These are phyloP conservation scores for Drymonia ruficornis DNA, from an alignment of 2,888 invertebrate species.

Conservation along the genomic window DNA sequence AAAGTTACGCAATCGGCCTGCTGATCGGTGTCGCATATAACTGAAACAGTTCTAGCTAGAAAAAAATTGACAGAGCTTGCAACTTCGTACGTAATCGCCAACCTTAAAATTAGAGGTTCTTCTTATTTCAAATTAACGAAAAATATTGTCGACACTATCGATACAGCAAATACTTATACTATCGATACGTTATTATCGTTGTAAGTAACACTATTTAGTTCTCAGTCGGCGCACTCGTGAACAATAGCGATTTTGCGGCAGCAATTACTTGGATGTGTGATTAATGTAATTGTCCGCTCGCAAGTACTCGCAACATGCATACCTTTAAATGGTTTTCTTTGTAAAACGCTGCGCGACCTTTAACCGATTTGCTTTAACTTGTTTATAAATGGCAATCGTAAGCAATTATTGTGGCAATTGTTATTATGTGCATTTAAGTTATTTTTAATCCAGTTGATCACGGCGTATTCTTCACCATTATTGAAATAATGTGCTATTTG, in stretches of 20 bases:
- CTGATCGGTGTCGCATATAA: too few relatives aligned
- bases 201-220: neutral
- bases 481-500: neutral
- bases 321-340: constrained; percentile 25
- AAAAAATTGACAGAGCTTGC: too few relatives aligned
- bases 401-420: neutral
- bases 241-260: constrained; percentile 51
- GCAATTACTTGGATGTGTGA: constrained; percentile 51
- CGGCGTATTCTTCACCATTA: neutral
- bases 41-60: too few relatives aligned
- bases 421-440: neutral
- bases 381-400: constrained; percentile 2
- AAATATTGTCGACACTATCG: too few relatives aligned
- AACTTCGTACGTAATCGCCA: too few relatives aligned
- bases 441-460: neutral
- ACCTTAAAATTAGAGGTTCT: too few relatives aligned
- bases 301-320: constrained; percentile 37
- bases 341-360: constrained; percentile 9
- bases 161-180: too few relatives aligned
- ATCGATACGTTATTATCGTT: too few relatives aligned
- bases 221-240: constrained; percentile 39
- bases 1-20: too few relatives aligned
- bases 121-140: too few relatives aligned
- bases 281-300: constrained; percentile 47
- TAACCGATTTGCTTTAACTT: neutral